Conservation (phyloP, 2,113 vertebrate genomes). For the Myrmecophaga tridactyla region DNA sequence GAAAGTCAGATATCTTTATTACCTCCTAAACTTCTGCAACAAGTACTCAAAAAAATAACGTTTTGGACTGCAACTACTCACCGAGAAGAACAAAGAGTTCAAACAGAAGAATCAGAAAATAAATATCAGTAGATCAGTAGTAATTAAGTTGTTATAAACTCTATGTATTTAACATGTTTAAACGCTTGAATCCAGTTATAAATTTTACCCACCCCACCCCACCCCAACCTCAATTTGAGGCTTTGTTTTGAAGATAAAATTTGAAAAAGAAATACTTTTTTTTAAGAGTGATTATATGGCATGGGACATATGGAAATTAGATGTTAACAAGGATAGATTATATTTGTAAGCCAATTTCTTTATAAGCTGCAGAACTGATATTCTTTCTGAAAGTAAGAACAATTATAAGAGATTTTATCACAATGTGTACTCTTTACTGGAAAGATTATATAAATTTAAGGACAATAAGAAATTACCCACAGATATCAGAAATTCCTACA, state of each 20-base stretch:
- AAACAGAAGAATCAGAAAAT: conserved; percentile 74
- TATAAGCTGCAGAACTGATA: not conserved
- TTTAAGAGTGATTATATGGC: conserved; percentile 29
- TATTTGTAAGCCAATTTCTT: conserved; percentile 45
- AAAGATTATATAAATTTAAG: conserved; percentile 42
- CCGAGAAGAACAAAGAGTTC: conserved; percentile 81
- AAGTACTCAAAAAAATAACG: conserved; percentile 88
- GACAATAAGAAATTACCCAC: conserved; percentile 39
- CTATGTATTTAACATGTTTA: not conserved
- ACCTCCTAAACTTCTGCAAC: conserved; percentile 87
- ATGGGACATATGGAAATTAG: not conserved
- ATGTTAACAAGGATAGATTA: conserved; percentile 47
- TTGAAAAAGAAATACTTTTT: conserved; percentile 59
- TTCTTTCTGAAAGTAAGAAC: conserved; percentile 62
- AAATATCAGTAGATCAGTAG: conserved; percentile 48
- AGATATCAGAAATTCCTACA: not conserved
- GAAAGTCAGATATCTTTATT: conserved; percentile 87
- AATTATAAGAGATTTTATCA: not conserved
- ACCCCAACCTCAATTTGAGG: conserved; percentile 8
- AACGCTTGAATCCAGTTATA: conserved; percentile 24
- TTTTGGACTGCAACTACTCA: conserved; percentile 89
- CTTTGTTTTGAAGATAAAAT: conserved; percentile 66
- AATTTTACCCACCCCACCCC: conserved; percentile 19
- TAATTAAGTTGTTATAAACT: not conserved
- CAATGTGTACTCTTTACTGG: conserved; percentile 21